phyloP scores from a whole-genome alignment of 2,113 vertebrate species.

The Siniperca knerii region DNA sequence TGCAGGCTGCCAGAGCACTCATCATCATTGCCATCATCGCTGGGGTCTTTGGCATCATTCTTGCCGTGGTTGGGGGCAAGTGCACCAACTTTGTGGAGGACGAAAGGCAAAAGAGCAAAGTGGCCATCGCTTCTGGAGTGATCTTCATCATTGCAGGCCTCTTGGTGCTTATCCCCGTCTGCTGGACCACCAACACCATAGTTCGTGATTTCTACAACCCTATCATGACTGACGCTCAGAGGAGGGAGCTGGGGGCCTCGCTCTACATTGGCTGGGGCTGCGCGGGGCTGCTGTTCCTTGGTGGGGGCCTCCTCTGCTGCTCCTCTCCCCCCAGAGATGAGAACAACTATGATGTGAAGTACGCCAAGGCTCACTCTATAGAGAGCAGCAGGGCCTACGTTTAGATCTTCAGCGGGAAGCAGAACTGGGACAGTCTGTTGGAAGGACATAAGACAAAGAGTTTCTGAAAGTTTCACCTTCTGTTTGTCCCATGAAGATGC shows the following conservation, averaged over 20 bases:
- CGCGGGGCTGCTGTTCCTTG: conserved; percentile 84
- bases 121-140: conserved; percentile 73
- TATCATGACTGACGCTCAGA: conserved; percentile 81
- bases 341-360: conserved; percentile 69
- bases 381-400: conserved; percentile 68
- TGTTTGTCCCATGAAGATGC: conserved; percentile 1
- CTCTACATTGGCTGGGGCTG: conserved; percentile 89
- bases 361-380: conserved; percentile 69
- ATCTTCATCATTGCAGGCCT: conserved; percentile 80
- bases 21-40: conserved; percentile 78
- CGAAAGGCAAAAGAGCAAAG: conserved; percentile 67
- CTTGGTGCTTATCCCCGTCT: conserved; percentile 86
- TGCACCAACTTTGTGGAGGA: conserved; percentile 83
- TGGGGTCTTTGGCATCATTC: conserved; percentile 75
- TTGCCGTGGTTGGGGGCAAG: conserved; percentile 72
- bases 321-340: conserved; percentile 75
- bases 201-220: conserved; percentile 91
- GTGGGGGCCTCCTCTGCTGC: conserved; percentile 87
- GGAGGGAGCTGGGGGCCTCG: conserved; percentile 88
- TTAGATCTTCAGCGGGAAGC: conserved; percentile 35
- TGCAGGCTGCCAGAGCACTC: conserved; percentile 82
- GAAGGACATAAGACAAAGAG: background rate
- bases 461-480: background rate
- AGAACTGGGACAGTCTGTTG: background rate
- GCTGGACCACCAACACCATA: conserved; percentile 87